Base-by-base conservation (phyloP, 2,888 invertebrate species). In the Spatulosminthurus flaviceps region DNA sequence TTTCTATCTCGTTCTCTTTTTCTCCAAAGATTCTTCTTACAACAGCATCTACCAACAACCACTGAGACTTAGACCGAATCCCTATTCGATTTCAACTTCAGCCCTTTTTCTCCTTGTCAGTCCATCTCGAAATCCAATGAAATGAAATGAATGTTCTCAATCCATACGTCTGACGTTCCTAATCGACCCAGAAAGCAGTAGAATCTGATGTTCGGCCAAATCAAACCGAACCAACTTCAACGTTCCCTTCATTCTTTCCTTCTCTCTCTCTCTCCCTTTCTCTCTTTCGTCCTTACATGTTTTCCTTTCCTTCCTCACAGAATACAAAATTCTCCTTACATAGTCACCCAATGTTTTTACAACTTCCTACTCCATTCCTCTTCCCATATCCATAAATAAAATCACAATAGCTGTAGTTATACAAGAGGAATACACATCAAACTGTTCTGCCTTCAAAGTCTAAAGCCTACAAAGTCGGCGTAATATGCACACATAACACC, bases 81-180 rank as follows among this genome's bases (percentile, higher is more conserved):
- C 74, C 74, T 74, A 60, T 51, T 74, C 74, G 74, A 74, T 74
- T 74, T 74, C 60, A 69, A 77, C 77, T 77, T 67, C 67, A 69
- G 69, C 34, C 42, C 60, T 61, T 64, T 77, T 42, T 77, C 77
- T 69, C 43, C 69, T 77, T 69, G 77, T 77, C 77, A 77, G 77
- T 69, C 69, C 77, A 77, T 77, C 77, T 77, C 29, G 42, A 43
- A 67, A 77, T 77, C 69, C 77, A 77, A 77, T 69, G 74, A 74
- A 74, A 74, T 74, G 69, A 77, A 76, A 77, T 69, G 69, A 69
- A 77, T 67, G 77, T 77, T 76, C 42, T 76, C 76, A 64, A 76
- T 76, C 76, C 76, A 66, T 66, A 67, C 69, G 26, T 41, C 42
- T 69, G 77, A 51, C 69, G 28, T 69, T 66, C 69, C 41, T 77